Percentiles rank a stretch among this genome's conserved stretches.
These are phyloP conservation scores for Platerodrilus igneus DNA, from an alignment of 2,888 invertebrate species.

Conservation along the genomic window DNA sequence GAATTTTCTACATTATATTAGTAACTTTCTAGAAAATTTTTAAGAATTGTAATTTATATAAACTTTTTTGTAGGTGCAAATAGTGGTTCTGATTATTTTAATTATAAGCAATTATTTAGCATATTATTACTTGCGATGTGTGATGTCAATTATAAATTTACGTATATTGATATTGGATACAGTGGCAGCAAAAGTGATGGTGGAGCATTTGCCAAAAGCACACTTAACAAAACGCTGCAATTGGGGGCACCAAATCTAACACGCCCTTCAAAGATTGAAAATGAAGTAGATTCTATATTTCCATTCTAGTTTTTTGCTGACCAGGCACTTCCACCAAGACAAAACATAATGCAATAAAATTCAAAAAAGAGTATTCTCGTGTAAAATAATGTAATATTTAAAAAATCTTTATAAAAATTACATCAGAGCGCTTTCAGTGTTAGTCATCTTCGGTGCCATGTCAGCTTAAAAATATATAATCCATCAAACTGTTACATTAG, in stretches of 20 bases:
- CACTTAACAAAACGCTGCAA: slow-evolving; percentile 20
- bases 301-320: slow-evolving; percentile 35
- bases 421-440: too few species aligned
- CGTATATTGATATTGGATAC: slow-evolving; percentile 34
- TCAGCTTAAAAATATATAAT: too few species aligned
- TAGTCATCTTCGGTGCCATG: too few species aligned
- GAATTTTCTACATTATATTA: too few species aligned
- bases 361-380: slow-evolving; percentile 25
- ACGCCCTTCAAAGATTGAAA: slow-evolving; percentile 26
- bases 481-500: too few species aligned
- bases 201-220: slow-evolving; percentile 27
- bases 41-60: too few species aligned
- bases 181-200: slow-evolving; percentile 37
- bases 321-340: slow-evolving; percentile 30
- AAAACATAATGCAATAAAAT: slow-evolving; percentile 23
- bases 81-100: slow-evolving; percentile 34
- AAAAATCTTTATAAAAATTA: too few species aligned
- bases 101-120: slow-evolving; percentile 38
- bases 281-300: slow-evolving; percentile 24
- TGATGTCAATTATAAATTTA: slow-evolving; percentile 35
- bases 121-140: slow-evolving; percentile 35
- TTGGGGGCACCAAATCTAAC: slow-evolving; percentile 28
- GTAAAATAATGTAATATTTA: too few species aligned
- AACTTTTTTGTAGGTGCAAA: slow-evolving; percentile 33
- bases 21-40: slow-evolving; percentile 29